Conservation (phyloP, 2,113 vertebrate genomes). For the Gallinago paraguaiae region DNA sequence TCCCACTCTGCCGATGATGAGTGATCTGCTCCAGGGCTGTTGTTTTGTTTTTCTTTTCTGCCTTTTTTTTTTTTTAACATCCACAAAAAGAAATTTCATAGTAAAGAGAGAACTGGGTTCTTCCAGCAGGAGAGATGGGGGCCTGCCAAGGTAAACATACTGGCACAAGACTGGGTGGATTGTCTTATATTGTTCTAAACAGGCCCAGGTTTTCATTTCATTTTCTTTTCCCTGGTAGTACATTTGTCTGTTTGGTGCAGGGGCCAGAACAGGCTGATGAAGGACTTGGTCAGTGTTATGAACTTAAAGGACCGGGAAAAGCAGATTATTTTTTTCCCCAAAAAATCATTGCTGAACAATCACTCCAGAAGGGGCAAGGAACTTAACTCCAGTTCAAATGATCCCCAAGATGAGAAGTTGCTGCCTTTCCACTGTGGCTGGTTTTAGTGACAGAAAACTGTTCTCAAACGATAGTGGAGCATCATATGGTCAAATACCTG, state of each 20-base stretch:
- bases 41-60: conserved; percentile 6
- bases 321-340: not conserved
- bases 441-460: not conserved
- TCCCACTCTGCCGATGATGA: not conserved
- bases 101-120: not conserved
- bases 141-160: conserved; percentile 40
- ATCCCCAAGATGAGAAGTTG: not conserved
- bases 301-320: not conserved
- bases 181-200: conserved; percentile 1
- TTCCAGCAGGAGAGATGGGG: not conserved
- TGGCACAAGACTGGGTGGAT: not conserved
- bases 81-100: not conserved
- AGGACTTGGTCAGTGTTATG: not conserved
- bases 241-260: not conserved
- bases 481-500: not conserved
- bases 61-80: not conserved
- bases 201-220: not conserved
- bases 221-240: conserved; percentile 16
- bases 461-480: not conserved
- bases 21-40: not conserved
- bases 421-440: not conserved
- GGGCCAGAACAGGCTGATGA: not conserved
- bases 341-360: not conserved
- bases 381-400: not conserved
- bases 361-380: not conserved